These are phyloP conservation scores for Sinocyclocheilus maitianheensis DNA, from an alignment of 2,113 vertebrate species.

Conservation along the genomic window DNA sequence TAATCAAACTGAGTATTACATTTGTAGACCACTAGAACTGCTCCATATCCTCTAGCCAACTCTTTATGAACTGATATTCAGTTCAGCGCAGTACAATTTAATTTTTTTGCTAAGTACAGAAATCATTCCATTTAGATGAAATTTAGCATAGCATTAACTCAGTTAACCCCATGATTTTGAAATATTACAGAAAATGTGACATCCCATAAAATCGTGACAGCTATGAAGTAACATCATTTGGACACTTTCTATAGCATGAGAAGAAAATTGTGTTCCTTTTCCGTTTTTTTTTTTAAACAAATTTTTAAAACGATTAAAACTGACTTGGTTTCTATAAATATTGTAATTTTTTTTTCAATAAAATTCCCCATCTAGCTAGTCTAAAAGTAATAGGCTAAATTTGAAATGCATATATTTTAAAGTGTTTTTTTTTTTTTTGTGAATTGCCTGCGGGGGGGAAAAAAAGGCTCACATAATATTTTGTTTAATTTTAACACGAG, in stretches of 20 bases:
- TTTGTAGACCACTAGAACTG: too few relatives aligned
- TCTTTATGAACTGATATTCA: too few relatives aligned
- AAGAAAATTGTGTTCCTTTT: too few relatives aligned
- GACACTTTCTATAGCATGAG: not conserved
- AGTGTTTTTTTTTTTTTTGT: not conserved
- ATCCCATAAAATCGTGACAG: not conserved
- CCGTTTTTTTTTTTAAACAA: too few relatives aligned
- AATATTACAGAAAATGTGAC: not conserved
- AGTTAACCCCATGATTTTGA: not conserved
- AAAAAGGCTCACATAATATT: not conserved
- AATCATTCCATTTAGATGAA: not conserved
- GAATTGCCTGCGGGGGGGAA: not conserved
- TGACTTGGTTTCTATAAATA: not conserved
- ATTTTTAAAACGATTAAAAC: too few relatives aligned
- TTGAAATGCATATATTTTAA: not conserved
- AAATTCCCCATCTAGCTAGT: not conserved
- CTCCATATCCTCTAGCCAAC: too few relatives aligned
- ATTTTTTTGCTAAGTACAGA: not conserved
- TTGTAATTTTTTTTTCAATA: not conserved
- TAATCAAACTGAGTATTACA: too few relatives aligned
- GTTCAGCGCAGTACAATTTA: too few relatives aligned
- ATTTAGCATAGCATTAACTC: not conserved
- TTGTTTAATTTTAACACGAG: not conserved
- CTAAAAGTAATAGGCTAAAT: not conserved
- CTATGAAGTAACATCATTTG: not conserved